These are phyloP conservation scores for Pontoporia blainvillei DNA, from an alignment of 2,113 vertebrate species.

Conservation along the genomic window DNA sequence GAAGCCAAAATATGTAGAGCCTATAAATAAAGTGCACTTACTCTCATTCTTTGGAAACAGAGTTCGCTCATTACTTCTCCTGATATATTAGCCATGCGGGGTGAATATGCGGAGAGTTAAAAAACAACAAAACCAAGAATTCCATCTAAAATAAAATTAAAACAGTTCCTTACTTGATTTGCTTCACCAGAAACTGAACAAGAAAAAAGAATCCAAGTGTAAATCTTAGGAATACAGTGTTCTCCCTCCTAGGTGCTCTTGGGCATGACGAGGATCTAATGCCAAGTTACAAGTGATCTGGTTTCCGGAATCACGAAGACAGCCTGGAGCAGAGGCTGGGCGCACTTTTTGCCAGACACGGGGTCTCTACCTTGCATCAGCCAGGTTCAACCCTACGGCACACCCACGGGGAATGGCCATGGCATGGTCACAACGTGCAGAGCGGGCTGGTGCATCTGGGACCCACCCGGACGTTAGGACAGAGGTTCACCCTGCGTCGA, in stretches of 20 bases:
- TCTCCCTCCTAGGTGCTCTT: neutral
- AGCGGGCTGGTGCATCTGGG: neutral
- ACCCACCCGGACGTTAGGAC: accelerated
- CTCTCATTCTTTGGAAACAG: slow-evolving; percentile 41
- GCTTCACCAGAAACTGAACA: neutral
- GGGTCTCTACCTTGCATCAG: accelerated
- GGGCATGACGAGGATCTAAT: accelerated
- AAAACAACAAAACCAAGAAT: neutral
- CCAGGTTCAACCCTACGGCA: accelerated
- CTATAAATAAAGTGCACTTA: slow-evolving; percentile 73
- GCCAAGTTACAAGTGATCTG: neutral
- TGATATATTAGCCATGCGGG: slow-evolving; percentile 30
- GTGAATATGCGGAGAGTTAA: neutral
- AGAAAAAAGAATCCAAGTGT: neutral
- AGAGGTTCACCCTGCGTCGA: neutral
- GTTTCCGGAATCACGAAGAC: neutral
- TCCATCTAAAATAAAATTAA: accelerated
- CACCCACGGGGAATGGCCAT: accelerated
- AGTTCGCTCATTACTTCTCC: slow-evolving; percentile 40
- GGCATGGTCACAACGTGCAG: accelerated
- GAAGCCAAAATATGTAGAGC: slow-evolving; percentile 52
- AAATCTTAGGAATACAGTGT: neutral
- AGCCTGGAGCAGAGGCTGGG: neutral
- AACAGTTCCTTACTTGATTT: neutral
- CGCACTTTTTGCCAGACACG: accelerated